Evolutionary conservation across 1,140 invertebrate species (phyloP), one percentile per base, ranked within the genome.

Genomic region (Halictus rubicundus): DNA sequence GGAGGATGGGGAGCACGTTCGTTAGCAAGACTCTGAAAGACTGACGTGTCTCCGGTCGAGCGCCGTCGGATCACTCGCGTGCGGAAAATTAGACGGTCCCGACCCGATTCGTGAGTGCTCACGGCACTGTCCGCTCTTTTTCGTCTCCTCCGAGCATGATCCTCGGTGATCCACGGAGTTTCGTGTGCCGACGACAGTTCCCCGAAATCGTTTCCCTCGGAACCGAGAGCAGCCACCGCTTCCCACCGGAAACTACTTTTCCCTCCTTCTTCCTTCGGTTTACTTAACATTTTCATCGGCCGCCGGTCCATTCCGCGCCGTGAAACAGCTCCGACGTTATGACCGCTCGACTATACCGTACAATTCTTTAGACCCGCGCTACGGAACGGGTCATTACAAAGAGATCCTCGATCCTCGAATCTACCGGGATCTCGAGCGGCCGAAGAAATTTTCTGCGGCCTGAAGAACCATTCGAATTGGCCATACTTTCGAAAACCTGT

Each of bases 11-110:
- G n/a, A n/a, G n/a, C n/a, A 21, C 52, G 52, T 82, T 85, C 70
- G 69, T 85, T 82, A 85, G 66, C 71, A 46, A 64, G 39, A 69
- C 64, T 80, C 54, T 14, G 61, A 23, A 64, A 66, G 75, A 71
- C 25, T n/a, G 66, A 82, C 9, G 49, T 23, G 64, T 54, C 54
- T 54, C 42, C 9, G 1, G 49, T 68, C 68, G 68, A 73, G 70
- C 68, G 61, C 81, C 84, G 81, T 87, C 78, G 85, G 84, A 86
- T 81, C 52, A 86, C 70, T 84, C 74, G 80, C 80, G 79, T 87
- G 82, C 86, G 85, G 81, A 84, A 87, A 88, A 88, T 88, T 85
- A 88, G 80, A 88, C 71, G 75, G 71, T 72, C 59, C 59, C 42
- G 23, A 73, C 66, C 83, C 78, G 68, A 88, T 84, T 85, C 81